phyloP scores from a whole-genome alignment of 2,797 vertebrate species.

The Melanotaenia maccullochi region DNA sequence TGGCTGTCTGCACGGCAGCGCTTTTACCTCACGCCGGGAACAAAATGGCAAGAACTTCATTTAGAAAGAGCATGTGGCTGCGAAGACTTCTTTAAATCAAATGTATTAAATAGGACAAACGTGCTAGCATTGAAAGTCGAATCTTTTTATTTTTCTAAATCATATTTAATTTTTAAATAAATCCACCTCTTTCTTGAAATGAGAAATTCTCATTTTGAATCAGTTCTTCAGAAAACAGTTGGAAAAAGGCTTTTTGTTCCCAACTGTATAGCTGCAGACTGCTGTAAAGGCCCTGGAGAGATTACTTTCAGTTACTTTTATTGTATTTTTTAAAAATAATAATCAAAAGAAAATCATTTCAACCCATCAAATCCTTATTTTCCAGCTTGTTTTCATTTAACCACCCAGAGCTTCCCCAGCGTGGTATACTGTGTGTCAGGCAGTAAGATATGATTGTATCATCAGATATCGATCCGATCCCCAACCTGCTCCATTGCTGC shows the following conservation, averaged over 20 bases:
- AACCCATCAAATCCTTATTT: conserved; percentile 42
- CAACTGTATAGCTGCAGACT: neutral
- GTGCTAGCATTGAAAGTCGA: neutral
- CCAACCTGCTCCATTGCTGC: conserved; percentile 63
- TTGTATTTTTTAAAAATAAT: conserved; percentile 33
- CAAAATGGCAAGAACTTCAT: conserved; percentile 38
- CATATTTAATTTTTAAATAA: neutral
- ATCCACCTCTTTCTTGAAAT: neutral
- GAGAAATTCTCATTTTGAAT: neutral
- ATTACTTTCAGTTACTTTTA: conserved; percentile 29
- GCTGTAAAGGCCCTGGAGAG: conserved; percentile 8
- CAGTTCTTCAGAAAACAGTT: neutral
- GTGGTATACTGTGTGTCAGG: conserved; percentile 64
- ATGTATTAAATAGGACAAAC: conserved; percentile 3
- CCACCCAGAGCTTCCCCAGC: conserved; percentile 28
- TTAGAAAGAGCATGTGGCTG: conserved; percentile 47
- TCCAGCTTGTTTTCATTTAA: conserved; percentile 52
- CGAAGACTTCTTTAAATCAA: conserved; percentile 31
- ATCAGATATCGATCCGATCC: conserved; percentile 77
- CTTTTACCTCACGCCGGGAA: conserved; percentile 50
- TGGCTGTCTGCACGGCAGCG: conserved; percentile 53
- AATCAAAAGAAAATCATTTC: conserved; percentile 19
- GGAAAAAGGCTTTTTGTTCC: neutral
- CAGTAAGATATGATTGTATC: conserved; percentile 82
- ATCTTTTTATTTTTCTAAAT: conserved; percentile 1